These are phyloP conservation scores for Mesorhabditis sp. DNA, from an alignment of 2,888 invertebrate species.

Conservation along the genomic window DNA sequence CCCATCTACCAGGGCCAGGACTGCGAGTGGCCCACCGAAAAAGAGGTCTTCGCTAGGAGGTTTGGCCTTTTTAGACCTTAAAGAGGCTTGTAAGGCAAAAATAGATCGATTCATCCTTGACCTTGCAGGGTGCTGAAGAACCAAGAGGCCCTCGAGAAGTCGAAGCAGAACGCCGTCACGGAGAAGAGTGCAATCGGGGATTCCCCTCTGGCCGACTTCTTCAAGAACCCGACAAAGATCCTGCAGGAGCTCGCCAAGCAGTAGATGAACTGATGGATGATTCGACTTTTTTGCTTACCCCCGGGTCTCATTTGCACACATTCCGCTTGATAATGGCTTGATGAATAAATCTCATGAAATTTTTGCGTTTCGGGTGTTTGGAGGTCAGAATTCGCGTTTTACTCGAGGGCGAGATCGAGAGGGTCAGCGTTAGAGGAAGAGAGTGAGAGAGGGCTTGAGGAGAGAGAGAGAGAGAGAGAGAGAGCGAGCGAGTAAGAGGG, in stretches of 20 bases:
- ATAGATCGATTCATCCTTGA: background rate
- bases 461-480: too few species aligned
- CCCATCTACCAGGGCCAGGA: slow-evolving; percentile 59
- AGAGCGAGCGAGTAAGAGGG: too few species aligned
- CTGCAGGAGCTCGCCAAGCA: slow-evolving; percentile 47
- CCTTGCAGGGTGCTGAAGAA: slow-evolving; percentile 53
- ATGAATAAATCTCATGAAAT: too few species aligned
- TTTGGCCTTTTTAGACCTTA: background rate
- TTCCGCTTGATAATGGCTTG: background rate
- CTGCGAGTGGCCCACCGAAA: slow-evolving; percentile 58
- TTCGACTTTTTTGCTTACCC: background rate
- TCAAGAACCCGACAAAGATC: slow-evolving; percentile 52
- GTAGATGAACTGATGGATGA: background rate
- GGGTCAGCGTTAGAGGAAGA: too few species aligned
- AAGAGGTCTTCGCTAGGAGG: slow-evolving; percentile 56
- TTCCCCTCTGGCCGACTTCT: slow-evolving; percentile 47
- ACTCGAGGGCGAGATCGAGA: too few species aligned
- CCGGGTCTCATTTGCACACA: background rate
- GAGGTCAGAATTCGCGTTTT: too few species aligned
- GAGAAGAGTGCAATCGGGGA: slow-evolving; percentile 23
- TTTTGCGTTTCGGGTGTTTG: background rate
- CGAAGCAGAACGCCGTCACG: slow-evolving; percentile 52
- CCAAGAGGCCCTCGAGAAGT: slow-evolving; percentile 44
- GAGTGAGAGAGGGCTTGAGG: too few species aligned
- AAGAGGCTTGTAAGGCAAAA: background rate